Conservation (phyloP, 2,888 invertebrate genomes). For the Magallana nippona region DNA sequence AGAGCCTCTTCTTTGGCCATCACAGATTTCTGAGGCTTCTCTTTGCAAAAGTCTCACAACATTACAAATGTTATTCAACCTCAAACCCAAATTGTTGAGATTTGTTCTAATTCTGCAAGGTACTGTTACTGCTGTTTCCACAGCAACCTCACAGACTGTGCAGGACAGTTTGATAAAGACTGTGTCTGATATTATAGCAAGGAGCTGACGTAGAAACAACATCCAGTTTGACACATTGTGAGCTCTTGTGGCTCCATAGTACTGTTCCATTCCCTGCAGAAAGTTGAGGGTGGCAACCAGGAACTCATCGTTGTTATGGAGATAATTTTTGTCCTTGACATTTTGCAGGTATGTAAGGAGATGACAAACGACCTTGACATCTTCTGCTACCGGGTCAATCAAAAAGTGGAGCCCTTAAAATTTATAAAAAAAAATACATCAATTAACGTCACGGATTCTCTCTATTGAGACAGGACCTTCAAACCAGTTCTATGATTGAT, state of each 20-base stretch:
- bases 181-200: constrained; percentile 59
- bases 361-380: constrained; percentile 59
- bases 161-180: constrained; percentile 56
- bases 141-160: constrained; percentile 60
- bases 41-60: constrained; percentile 53
- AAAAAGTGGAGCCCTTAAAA: constrained; percentile 58
- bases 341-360: constrained; percentile 58
- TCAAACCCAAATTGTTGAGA: constrained; percentile 50
- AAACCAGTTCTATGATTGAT: too few species aligned
- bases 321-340: constrained; percentile 50
- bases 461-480: too few species aligned
- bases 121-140: constrained; percentile 57
- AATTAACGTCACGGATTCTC: too few species aligned
- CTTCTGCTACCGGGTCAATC: constrained; percentile 60
- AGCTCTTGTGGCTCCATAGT: constrained; percentile 52
- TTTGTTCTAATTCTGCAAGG: constrained; percentile 55
- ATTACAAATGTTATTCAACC: constrained; percentile 36
- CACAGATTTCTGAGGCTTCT: constrained; percentile 43
- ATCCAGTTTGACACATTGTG: constrained; percentile 56
- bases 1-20: constrained; percentile 23
- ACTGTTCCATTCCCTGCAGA: constrained; percentile 55
- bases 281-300: constrained; percentile 57
- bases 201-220: constrained; percentile 58
- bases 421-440: constrained; percentile 31
- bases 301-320: constrained; percentile 57